Evolutionary conservation across 2,888 invertebrate species (phyloP), one percentile per base, ranked within the genome.

Genomic region (Patella caerulea): DNA sequence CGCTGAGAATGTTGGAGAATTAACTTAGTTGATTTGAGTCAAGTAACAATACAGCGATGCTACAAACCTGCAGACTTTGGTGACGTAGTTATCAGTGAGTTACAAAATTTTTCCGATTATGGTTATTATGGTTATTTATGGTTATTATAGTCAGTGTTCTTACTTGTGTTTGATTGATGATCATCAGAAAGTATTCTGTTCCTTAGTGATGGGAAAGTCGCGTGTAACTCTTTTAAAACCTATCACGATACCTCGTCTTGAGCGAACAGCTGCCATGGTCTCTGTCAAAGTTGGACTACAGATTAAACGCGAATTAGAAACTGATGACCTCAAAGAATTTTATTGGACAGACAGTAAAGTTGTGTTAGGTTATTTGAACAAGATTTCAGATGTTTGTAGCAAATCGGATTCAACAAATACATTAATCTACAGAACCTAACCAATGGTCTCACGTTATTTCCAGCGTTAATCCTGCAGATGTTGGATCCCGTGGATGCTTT

Each of bases 131-230:
- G 75, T 9, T 14, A 4, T 2, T 3, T 11, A 24, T 3, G 2
- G 2, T 15, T 71, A 2, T 3, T 76, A 19, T n/a, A 74, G 76
- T 15, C 14, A 19, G 14, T 74, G 75, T 5, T 53, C 74, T 12
- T 76, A 76, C 17, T 14, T 76, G 11, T 34, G 76, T 14, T 12
- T 52, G 29, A n/a, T 12, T 12, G 56, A 77, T 17, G 54, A 15
- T 5, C 14, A 76, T 19, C 75, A 45, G 17, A 34, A 76, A 34
- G 74, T 76, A n/a, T 54, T 45, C 2, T 76, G 74, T 52, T 15
- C 77, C 19, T 75, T 77, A 11, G 5, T 77, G 14, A 78, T 76
- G 74, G 54, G n/a, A 19, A 76, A 76, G 24, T 17, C 74, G 11
- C 15, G 56, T 29, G 54, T 76, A 29, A 56, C 73, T 15, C 76